Percentiles rank a stretch among this genome's conserved stretches.
Evolutionary conservation across 2,888 invertebrate genomes (phyloP).

Genomic region (Hemistola chrysoprasaria): DNA sequence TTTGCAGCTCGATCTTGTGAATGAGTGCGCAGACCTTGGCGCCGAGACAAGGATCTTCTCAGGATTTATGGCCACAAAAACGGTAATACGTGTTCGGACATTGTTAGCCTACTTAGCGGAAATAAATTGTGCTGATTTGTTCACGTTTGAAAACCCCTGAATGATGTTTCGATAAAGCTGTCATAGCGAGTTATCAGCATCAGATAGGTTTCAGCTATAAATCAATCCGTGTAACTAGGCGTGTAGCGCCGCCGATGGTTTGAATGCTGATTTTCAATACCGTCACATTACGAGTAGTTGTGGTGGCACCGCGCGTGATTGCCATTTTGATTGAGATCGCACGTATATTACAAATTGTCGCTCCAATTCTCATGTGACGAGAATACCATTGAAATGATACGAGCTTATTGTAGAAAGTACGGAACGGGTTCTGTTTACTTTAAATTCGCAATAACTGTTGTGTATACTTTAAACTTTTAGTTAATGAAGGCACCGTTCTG

Average conservation of each 20-base stretch:
- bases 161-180: conserved; percentile 38
- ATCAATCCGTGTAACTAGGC: conserved; percentile 57
- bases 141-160: conserved; percentile 28
- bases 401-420: conserved; percentile 24
- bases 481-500: conserved; percentile 69
- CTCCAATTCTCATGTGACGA: conserved; percentile 68
- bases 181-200: conserved; percentile 44
- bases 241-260: conserved; percentile 41
- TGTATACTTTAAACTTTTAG: conserved; percentile 40
- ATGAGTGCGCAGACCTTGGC: conserved; percentile 72
- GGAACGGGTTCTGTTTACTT: conserved; percentile 5
- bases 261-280: conserved; percentile 74
- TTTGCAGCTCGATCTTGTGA: conserved; percentile 75
- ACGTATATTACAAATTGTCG: conserved; percentile 72
- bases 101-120: conserved; percentile 33
- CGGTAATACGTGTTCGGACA: conserved; percentile 36
- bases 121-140: conserved; percentile 33
- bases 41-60: conserved; percentile 58
- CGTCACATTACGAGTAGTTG: conserved; percentile 66
- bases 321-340: conserved; percentile 70
- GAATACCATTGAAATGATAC: conserved; percentile 41
- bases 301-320: conserved; percentile 69
- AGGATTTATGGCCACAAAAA: conserved; percentile 64
- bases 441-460: conserved; percentile 23
- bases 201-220: conserved; percentile 33